Evolutionary conservation across 2,888 invertebrate species (phyloP), one percentile per base, ranked within the genome.

Genomic region (Pristionchus exspectatus): DNA sequence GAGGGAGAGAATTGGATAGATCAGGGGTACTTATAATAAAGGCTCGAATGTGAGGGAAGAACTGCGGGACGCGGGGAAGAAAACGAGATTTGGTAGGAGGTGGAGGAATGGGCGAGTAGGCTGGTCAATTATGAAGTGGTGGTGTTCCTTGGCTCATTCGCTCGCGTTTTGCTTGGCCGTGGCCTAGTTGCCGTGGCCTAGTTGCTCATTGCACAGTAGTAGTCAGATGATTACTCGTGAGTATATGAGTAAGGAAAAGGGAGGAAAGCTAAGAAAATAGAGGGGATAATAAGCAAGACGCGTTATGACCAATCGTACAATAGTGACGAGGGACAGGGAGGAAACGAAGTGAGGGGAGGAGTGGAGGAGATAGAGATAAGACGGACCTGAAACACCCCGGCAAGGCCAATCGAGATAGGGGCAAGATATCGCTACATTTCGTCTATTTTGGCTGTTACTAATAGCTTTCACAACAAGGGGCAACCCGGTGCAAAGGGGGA

Each of bases 21-120:
- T 44, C 81, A 81, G 81, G 24, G 81, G 81, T 81, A 81, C 81
- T 81, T 81, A 81, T 81, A 81, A 81, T 81, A 81, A 81, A 50
- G 38, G 81, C 81, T 50, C 50, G 74, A 77, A 30, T 33, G 50
- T 30, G 84, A 33, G 30, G 21, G 33, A 85, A 16, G 27, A 30
- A 44, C 21, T 9, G 12, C 12, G 56, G 84, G 50, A 38, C 16
- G 86, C 5, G 63, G 59, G 14, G 69, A 9, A 16, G 87, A 38
- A 87, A 87, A 69, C 50, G 87, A 59, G 84, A 84, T 30, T 38
- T 50, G 56, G 56, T 5, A 2, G 54, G 33, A 56, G 59, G 84
- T 14, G 54, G 33, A 56, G 59, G 84, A 33, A 84, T 18, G 59
- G 38, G n/a, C 33, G 84, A 59, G 66, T 27, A 63, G 59, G 59